Conservation (phyloP, 2,888 invertebrate species). For the Crepidodera aurea region DNA sequence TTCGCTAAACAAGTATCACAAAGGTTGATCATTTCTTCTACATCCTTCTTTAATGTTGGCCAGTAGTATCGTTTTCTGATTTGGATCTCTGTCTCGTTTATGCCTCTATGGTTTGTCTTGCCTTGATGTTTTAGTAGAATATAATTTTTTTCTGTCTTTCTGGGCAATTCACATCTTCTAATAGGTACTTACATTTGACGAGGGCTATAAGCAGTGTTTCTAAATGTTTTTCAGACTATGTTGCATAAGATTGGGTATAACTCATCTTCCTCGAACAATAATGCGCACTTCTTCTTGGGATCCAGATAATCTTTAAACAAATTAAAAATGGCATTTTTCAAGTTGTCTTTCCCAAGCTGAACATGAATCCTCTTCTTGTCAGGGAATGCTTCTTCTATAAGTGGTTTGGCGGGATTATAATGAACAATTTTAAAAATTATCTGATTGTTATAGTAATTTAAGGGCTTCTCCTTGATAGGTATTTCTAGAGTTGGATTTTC, state of each 20-base stretch:
- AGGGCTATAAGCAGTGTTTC: not conserved
- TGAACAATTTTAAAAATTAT: no score
- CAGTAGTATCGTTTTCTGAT: conserved; percentile 4
- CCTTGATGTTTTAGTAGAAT: conserved; percentile 13
- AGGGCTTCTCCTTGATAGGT: no score
- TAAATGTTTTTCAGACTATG: not conserved
- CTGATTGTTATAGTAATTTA: no score
- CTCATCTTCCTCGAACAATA: no score
- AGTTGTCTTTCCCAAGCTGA: no score
- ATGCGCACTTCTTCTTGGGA: no score
- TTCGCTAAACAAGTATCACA: not conserved
- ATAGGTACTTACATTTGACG: conserved; percentile 4
- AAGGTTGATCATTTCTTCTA: not conserved
- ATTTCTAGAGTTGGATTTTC: no score
- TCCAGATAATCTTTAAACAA: no score
- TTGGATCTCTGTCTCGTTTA: conserved; percentile 11
- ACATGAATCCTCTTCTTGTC: no score
- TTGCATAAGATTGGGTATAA: not conserved
- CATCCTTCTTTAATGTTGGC: not conserved
- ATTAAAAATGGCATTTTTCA: no score
- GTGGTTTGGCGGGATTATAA: no score
- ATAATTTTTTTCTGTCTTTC: conserved; percentile 2
- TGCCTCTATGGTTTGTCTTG: conserved; percentile 12
- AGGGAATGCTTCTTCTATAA: no score
- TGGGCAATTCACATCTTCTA: not conserved